Conservation (phyloP, 2,113 vertebrate species). For the Daubentonia madagascariensis region DNA sequence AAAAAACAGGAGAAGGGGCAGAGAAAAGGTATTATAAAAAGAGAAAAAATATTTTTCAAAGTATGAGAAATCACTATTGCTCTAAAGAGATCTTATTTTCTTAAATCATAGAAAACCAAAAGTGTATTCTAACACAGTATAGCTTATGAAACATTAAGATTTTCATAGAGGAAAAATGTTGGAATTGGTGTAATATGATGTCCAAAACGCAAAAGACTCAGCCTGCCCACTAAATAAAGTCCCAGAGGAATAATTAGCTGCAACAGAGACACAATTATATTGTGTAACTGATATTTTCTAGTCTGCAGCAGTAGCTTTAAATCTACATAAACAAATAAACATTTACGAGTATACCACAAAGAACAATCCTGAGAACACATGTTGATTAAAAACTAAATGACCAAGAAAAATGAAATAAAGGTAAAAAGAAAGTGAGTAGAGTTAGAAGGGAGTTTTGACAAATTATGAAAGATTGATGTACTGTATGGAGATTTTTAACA, state of each 20-base stretch:
- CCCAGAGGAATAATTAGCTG: neutral
- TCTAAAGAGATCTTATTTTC: neutral
- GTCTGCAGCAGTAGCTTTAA: neutral
- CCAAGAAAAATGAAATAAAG: neutral
- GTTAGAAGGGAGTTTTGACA: neutral
- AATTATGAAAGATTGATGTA: conserved; percentile 21
- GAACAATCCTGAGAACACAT: neutral
- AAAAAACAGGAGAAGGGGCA: neutral
- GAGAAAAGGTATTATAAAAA: conserved; percentile 14
- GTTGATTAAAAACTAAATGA: neutral
- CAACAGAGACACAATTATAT: neutral
- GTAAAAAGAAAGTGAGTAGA: neutral
- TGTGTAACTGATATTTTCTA: neutral
- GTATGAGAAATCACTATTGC: neutral
- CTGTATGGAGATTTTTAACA: neutral
- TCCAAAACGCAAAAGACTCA: neutral
- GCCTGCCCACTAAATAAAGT: neutral
- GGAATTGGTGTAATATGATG: neutral
- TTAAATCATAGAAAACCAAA: conserved; percentile 43
- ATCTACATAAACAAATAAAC: conserved; percentile 6
- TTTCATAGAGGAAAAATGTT: neutral
- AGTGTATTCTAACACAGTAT: conserved; percentile 6
- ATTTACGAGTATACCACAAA: neutral
- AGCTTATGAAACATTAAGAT: conserved; percentile 23
- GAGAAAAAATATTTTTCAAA: conserved; percentile 32